Evolutionary conservation across 2,113 vertebrate genomes (phyloP).

Genomic region (Dicrurus megarhynchus): DNA sequence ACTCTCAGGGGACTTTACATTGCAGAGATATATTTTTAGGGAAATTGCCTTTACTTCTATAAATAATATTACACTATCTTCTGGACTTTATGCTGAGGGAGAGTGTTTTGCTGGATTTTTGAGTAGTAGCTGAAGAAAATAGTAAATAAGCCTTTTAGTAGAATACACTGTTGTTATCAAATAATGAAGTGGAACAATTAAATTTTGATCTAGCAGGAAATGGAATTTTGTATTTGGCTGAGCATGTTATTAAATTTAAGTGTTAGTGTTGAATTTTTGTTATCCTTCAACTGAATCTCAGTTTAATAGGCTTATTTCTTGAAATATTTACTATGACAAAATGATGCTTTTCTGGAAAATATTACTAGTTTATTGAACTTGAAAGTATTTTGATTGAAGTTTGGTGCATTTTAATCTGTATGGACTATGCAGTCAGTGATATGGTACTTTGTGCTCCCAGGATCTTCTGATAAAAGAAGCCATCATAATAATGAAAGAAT

Average conservation of each 20-base stretch:
- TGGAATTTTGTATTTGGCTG: constrained; percentile 54
- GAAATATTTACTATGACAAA: background rate
- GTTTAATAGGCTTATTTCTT: constrained; percentile 38
- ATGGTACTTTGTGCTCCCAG: background rate
- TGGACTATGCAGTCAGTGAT: background rate
- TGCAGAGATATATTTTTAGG: background rate
- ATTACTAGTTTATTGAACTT: background rate
- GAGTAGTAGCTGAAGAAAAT: background rate
- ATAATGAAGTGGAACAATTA: constrained; percentile 55
- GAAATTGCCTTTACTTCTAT: background rate
- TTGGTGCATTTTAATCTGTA: background rate
- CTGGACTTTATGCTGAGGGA: background rate
- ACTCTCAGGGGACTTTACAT: background rate
- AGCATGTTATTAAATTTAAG: constrained; percentile 46
- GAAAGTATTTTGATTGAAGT: background rate
- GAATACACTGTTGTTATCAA: background rate
- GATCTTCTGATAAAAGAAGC: background rate
- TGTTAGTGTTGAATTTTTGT: constrained; percentile 12
- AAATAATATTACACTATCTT: background rate
- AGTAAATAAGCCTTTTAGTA: constrained; percentile 19
- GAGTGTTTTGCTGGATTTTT: background rate
- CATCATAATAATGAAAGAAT: background rate
- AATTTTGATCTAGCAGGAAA: constrained; percentile 36
- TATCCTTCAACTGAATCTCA: constrained; percentile 1
- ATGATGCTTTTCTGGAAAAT: background rate